Evolutionary conservation across 37 sponge, comb jelly and placozoan species (phyloP), one percentile per base, ranked within the genome.

Genomic region (Theonella swinhoei): DNA sequence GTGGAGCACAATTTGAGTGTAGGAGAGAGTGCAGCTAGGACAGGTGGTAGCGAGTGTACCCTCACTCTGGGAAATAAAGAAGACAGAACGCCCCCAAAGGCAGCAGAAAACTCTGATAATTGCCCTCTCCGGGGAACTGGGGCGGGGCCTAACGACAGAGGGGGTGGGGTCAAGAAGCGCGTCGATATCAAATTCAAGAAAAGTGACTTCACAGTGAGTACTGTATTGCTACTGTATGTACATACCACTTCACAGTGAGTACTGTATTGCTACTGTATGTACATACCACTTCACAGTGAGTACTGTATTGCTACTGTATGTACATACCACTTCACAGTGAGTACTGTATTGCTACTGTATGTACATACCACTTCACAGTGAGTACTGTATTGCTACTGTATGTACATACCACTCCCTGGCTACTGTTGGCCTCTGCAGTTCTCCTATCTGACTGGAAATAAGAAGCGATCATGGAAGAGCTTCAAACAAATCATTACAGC

Each of bases 381-480:
- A n/a, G n/a, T n/a, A n/a, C n/a, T n/a, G n/a, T n/a, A n/a, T n/a
- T n/a, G n/a, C n/a, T n/a, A n/a, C n/a, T n/a, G n/a, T n/a, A n/a
- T n/a, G n/a, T n/a, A n/a, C n/a, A n/a, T n/a, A n/a, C n/a, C n/a
- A n/a, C n/a, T n/a, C n/a, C n/a, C n/a, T n/a, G n/a, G n/a, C n/a
- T n/a, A n/a, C n/a, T n/a, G n/a, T n/a, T n/a, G n/a, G n/a, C n/a
- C n/a, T n/a, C n/a, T n/a, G 54, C 5, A 76, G 76, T 82, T 81
- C 68, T 88, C 88, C 7, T 88, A 24, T 30, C 76, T 70, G 43
- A 72, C 70, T 29, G 28, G 38, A 2, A 79, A 87, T 76, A 87
- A 87, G 77, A 87, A 87, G 67, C 80, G 73, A 34, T 42, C 66
- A 25, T 95, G 95, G 95, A 92, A 89, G 82, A 92, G 81, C 68